These are phyloP conservation scores for Drosophila funebris DNA, from an alignment of 1,140 invertebrate genomes.

Conservation along the genomic window DNA sequence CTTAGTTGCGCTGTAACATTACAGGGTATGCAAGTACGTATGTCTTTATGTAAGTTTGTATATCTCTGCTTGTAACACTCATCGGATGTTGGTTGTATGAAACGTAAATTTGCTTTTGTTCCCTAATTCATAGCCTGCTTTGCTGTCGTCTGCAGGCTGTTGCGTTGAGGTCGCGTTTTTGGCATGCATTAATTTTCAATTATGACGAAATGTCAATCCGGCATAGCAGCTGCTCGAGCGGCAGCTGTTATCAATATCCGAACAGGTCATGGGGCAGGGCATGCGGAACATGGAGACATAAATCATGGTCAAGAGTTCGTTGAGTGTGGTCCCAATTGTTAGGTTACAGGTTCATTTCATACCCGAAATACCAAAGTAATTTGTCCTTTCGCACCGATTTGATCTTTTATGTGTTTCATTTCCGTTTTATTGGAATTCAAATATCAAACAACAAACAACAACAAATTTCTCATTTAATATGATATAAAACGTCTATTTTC, in stretches of 20 bases:
- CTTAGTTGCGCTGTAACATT: background rate
- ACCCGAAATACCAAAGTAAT: background rate
- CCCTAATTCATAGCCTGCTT: constrained; percentile 1
- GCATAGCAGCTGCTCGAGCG: background rate
- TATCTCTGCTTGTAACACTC: background rate
- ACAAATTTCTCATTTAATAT: background rate
- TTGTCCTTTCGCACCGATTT: background rate
- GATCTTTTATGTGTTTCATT: no score
- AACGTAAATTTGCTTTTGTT: constrained; percentile 11
- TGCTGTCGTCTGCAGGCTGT: constrained; percentile 45
- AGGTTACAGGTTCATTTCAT: background rate
- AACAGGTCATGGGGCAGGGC: background rate
- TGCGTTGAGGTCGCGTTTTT: constrained; percentile 47
- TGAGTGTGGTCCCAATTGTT: background rate
- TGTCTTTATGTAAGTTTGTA: background rate
- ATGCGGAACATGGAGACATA: no score
- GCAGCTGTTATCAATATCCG: constrained; percentile 5
- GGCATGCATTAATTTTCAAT: constrained; percentile 73
- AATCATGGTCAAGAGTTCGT: background rate
- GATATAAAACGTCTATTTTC: background rate
- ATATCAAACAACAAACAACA: constrained; percentile 17
- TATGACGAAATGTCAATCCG: constrained; percentile 54
- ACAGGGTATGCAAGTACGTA: background rate
- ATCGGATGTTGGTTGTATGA: constrained; percentile 7
- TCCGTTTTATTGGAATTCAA: constrained; percentile 11